phyloP scores from a whole-genome alignment of 1,140 invertebrate species.

The Sycophaga agraensis region DNA sequence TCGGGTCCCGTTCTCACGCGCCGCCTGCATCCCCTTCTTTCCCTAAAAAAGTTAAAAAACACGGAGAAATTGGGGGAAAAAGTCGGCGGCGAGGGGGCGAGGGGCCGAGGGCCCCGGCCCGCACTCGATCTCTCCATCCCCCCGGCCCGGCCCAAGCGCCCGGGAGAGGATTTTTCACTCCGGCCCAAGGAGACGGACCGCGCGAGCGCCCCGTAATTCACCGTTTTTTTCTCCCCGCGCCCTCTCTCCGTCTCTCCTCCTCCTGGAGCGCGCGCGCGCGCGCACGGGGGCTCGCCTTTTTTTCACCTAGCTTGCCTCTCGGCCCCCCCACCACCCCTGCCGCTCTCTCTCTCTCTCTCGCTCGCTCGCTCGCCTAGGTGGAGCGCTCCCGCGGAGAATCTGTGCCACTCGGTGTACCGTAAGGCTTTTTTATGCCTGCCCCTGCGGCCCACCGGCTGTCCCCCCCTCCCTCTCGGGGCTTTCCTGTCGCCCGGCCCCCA shows the following conservation, averaged over 20 bases:
- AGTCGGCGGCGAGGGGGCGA: constrained; percentile 11
- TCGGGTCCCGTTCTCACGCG: constrained; percentile 36
- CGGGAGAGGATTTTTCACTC: constrained; percentile 31
- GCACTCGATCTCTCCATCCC: constrained; percentile 21
- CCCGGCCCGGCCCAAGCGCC: no score
- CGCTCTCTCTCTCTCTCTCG: no score
- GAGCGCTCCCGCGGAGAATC: constrained; percentile 40
- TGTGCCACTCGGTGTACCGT: constrained; percentile 57
- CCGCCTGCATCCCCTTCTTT: constrained; percentile 26
- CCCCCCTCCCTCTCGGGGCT: background rate
- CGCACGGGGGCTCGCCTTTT: no score
- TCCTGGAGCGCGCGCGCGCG: background rate
- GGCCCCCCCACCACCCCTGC: background rate
- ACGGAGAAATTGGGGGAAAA: constrained; percentile 29
- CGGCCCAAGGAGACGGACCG: background rate
- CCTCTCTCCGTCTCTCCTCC: background rate
- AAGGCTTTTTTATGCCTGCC: constrained; percentile 44
- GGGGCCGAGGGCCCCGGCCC: background rate
- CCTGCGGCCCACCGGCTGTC: constrained; percentile 14
- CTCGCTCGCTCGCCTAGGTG: no score
- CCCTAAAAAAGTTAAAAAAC: constrained; percentile 19
- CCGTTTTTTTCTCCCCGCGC: constrained; percentile 24
- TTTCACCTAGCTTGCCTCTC: no score
- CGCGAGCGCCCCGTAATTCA: constrained; percentile 38
- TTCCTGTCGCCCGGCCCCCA: background rate